Base-by-base conservation (phyloP, 2,888 invertebrate genomes). In the Aleiodes leptofemur region DNA sequence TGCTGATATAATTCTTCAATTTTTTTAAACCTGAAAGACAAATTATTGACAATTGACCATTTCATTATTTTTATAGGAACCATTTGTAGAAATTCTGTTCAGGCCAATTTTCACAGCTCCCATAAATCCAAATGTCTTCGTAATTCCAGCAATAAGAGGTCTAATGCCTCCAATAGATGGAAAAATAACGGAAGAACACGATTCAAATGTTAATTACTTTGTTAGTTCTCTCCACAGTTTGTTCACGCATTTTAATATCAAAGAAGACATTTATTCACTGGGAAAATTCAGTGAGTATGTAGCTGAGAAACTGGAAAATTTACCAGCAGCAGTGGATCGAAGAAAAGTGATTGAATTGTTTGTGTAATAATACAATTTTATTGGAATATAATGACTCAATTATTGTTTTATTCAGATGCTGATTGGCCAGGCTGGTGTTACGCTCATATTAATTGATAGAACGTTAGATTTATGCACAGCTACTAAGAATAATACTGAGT, bases 191-290 rank as follows among this genome's bases (percentile, higher is more conserved):
- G 80, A 84, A 0, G 85, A 87, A 69, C 82, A 81, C 66, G 78
- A 82, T 57, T 59, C 76, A 1, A 81, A 83, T 29, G 73, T 85
- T 29, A 82, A 86, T 73, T 81, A 84, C 74, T 83, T 89, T 55
- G 85, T 87, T 50, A 85, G 83, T 76, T 87, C 84, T 9, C 83
- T 88, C 43, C 83, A 85, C 50, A 85, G 80, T 66, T 80, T 88
- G 11, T 88, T 88, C 77, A 91, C 92, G 43, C 91, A 91, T 14
- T 90, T 94, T 87, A 91, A 92, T 80, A 90, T 93, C 7, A 92
- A 91, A 77, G 94, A 94, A 81, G 94, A 94, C 83, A 90, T 94
- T 31, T 94, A 91, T 83, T 92, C 91, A 69, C 87, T 94, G 83
- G 95, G 95, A 4, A 90, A 91, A 38, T 91, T 92, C 61, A 94